Evolutionary conservation across 1,140 invertebrate genomes (phyloP).

Genomic region (Euura lappo): DNA sequence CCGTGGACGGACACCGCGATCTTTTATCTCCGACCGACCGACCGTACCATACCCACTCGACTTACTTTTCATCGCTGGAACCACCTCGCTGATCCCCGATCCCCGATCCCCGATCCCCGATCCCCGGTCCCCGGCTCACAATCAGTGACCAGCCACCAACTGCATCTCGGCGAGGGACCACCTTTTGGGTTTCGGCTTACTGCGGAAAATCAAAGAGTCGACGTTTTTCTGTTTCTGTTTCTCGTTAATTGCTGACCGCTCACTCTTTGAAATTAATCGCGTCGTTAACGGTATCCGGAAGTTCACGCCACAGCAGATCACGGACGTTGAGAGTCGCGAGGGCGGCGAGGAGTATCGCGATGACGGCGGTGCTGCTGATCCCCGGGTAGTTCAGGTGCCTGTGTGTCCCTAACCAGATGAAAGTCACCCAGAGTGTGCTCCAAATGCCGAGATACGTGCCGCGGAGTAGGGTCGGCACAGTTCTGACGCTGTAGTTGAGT

Average conservation of each 20-base stretch:
- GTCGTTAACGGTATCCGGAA: slow-evolving; percentile 28
- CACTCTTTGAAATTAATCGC: slow-evolving; percentile 26
- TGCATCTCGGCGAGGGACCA: slow-evolving; percentile 18
- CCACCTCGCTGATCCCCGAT: no score
- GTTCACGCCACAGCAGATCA: slow-evolving; percentile 24
- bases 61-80: no score
- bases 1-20: background rate
- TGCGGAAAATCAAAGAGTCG: no score
- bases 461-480: slow-evolving; percentile 27
- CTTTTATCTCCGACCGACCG: background rate
- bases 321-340: slow-evolving; percentile 29
- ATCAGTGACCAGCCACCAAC: background rate
- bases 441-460: slow-evolving; percentile 27
- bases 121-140: no score
- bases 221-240: no score
- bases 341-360: slow-evolving; percentile 24
- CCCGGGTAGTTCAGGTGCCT: slow-evolving; percentile 26
- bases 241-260: slow-evolving; percentile 6
- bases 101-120: no score
- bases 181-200: slow-evolving; percentile 29
- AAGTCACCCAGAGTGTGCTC: slow-evolving; percentile 22
- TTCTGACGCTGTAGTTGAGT: slow-evolving; percentile 28
- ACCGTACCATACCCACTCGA: no score
- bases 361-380: slow-evolving; percentile 18
- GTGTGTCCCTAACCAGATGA: slow-evolving; percentile 27